These are phyloP conservation scores for Montipora foliosa DNA, from an alignment of 64 coral and sea anemone species.

Conservation along the genomic window DNA sequence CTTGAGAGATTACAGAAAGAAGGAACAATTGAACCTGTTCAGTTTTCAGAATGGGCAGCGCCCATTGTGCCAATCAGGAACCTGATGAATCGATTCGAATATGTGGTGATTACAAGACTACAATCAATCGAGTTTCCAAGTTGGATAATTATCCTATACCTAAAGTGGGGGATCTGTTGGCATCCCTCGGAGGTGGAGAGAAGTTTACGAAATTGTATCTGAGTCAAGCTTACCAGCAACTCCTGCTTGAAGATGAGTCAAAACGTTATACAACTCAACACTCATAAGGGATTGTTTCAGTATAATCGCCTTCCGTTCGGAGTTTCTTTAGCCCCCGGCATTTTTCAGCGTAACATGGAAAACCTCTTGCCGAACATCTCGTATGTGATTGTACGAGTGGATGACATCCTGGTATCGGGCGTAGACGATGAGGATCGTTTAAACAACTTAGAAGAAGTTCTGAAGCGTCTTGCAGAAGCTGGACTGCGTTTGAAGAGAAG, in stretches of 20 bases:
- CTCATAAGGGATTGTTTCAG: conserved; percentile 16
- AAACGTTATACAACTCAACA: background rate
- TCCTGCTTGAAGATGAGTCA: background rate
- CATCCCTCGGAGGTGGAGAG: background rate
- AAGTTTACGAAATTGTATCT: background rate
- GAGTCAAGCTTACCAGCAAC: conserved; percentile 6
- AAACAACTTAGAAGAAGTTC: background rate
- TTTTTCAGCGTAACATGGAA: conserved; percentile 45
- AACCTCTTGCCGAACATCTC: background rate
- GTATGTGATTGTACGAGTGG: background rate
- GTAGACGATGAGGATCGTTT: background rate
- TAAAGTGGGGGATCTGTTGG: too few relatives aligned
- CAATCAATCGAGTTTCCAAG: too few relatives aligned
- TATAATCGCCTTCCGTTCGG: conserved; percentile 20
- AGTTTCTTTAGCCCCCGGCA: conserved; percentile 28
- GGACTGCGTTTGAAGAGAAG: background rate
- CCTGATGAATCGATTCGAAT: too few relatives aligned
- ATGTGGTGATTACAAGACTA: too few relatives aligned
- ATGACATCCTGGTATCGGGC: conserved; percentile 25
- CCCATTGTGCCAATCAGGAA: too few relatives aligned
- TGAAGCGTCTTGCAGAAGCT: background rate
- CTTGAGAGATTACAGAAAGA: too few relatives aligned
- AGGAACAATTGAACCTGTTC: too few relatives aligned
- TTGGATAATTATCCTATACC: too few relatives aligned
- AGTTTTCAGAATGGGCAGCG: too few relatives aligned